A percentile compares a stretch with the other conserved stretches of the same genome.
phyloP scores from a whole-genome alignment of 2,888 invertebrate genomes.

The Terebella lapidaria region DNA sequence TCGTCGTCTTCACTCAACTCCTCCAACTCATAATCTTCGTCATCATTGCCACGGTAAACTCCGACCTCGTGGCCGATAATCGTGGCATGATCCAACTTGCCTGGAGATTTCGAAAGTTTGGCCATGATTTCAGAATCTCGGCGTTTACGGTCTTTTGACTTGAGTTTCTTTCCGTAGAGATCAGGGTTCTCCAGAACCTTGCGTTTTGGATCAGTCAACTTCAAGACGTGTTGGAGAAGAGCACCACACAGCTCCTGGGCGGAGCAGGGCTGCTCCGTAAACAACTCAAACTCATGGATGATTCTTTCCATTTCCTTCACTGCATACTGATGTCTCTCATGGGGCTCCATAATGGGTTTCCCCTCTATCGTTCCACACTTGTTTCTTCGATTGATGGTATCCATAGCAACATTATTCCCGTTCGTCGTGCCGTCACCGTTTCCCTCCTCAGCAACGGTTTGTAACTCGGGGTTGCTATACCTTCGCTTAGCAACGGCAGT shows the following conservation, averaged over 20 bases:
- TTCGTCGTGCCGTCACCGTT: background rate
- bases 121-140: conserved; percentile 60
- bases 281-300: conserved; percentile 49
- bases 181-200: conserved; percentile 69
- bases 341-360: conserved; percentile 49
- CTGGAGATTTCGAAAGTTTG: conserved; percentile 72
- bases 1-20: background rate
- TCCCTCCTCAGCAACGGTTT: background rate
- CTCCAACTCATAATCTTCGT: conserved; percentile 29
- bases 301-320: conserved; percentile 57
- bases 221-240: conserved; percentile 48
- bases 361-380: conserved; percentile 22
- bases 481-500: conserved; percentile 60
- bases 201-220: conserved; percentile 74
- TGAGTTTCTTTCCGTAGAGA: conserved; percentile 43
- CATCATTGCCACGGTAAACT: conserved; percentile 35
- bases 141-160: conserved; percentile 39
- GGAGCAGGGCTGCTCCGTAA: conserved; percentile 46
- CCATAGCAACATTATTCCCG: background rate
- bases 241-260: conserved; percentile 52
- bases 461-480: conserved; percentile 5
- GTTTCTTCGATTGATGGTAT: background rate
- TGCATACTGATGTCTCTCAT: conserved; percentile 73
- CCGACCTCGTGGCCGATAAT: conserved; percentile 74
- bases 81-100: conserved; percentile 83